Conservation (phyloP, 2,797 vertebrate species). For the Diglossa cyanea region DNA sequence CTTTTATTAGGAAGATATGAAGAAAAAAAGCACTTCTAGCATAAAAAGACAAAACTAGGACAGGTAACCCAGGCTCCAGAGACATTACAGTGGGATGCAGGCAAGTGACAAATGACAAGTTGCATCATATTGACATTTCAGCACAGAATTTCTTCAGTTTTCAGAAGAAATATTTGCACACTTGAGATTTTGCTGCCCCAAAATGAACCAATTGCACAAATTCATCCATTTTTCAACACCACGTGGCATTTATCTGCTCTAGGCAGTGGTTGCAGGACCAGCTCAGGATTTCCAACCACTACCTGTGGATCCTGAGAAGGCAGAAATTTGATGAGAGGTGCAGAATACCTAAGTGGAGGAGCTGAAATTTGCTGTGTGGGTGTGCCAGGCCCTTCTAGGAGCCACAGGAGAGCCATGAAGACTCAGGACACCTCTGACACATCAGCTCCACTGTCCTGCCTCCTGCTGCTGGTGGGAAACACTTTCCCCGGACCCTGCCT, state of each 20-base stretch:
- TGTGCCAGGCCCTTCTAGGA: background rate
- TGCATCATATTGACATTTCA: rapidly evolving
- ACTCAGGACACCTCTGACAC: background rate
- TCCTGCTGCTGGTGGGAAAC: background rate
- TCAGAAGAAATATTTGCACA: background rate
- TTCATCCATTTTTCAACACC: background rate
- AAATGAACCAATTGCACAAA: background rate
- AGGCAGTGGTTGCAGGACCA: background rate
- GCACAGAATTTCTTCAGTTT: background rate
- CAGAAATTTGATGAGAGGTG: background rate
- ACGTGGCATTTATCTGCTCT: background rate
- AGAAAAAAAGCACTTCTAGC: background rate
- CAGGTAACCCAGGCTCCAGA: background rate
- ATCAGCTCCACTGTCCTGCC: background rate
- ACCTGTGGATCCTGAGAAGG: background rate
- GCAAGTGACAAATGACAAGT: background rate
- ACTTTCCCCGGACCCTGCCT: background rate
- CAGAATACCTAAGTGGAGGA: background rate
- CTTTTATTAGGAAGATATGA: background rate
- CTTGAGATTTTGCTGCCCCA: rapidly evolving
- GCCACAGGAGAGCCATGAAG: background rate
- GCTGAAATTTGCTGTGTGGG: background rate
- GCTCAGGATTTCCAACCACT: background rate
- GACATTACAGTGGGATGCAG: background rate
- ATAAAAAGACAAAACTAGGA: background rate